Evolutionary conservation across 2,888 invertebrate genomes (phyloP).

Genomic region (Callimorpha dominula): DNA sequence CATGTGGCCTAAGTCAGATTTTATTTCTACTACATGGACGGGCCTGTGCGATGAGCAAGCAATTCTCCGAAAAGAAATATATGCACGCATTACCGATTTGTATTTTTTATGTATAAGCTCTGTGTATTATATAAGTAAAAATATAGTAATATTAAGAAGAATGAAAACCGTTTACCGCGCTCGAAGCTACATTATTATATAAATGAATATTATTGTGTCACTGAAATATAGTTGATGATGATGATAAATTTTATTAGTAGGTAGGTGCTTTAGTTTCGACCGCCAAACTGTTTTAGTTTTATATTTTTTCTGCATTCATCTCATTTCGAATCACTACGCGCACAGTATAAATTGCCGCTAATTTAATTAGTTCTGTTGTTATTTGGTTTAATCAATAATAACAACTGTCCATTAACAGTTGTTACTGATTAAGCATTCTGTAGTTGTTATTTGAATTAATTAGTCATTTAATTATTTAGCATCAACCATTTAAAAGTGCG

Average conservation of each 20-base stretch:
- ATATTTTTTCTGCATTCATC: too few relatives aligned
- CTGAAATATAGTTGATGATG: neutral
- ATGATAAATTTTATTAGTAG: neutral
- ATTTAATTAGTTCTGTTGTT: neutral
- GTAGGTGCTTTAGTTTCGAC: too few relatives aligned
- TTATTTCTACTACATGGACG: conserved; percentile 10
- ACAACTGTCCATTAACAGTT: neutral
- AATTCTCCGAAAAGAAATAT: neutral
- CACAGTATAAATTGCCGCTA: neutral
- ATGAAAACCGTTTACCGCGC: neutral
- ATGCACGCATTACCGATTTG: neutral
- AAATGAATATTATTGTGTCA: conserved; percentile 17
- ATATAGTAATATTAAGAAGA: neutral
- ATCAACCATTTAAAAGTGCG: neutral
- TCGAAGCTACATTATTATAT: neutral
- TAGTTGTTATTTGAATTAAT: neutral
- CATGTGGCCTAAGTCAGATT: neutral
- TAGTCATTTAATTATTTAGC: neutral
- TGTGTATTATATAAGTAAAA: neutral
- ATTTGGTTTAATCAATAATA: neutral
- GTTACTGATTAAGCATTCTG: neutral
- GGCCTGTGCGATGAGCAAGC: neutral
- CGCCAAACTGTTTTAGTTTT: too few relatives aligned
- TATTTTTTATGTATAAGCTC: neutral
- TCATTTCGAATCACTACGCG: too few relatives aligned